Base-by-base conservation (phyloP, 2,113 vertebrate genomes). In the Gobiocypris rarus region DNA sequence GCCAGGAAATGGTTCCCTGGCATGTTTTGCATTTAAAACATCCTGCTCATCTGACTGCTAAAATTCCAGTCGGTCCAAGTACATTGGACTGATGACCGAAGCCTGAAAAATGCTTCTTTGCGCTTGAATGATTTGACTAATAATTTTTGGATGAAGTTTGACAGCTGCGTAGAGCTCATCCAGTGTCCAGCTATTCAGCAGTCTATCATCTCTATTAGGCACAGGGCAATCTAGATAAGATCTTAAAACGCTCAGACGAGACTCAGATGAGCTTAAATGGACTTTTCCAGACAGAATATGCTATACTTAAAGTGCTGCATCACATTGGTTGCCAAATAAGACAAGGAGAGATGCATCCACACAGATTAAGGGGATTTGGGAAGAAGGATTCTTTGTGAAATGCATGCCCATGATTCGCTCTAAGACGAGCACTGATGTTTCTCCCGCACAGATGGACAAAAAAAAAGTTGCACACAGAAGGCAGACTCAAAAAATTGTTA, bases 81-180 rank as follows among this genome's bases (percentile, higher is more conserved):
- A 70, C 84, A 87, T 87, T 81, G 85, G 81, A 69, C 80, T 87
- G 86, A 86, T 87, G 86, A 79, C 77, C 73, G 61, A 75, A 77
- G 74, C 71, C 73, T 87, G 87, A 85, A 83, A 87, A 86, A 84
- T 43, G 75, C 50, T 83, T 5, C 70, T 81, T 83, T 83, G 81
- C 28, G 78, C 79, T 84, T 82, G 85, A 87, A 75, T 87, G 89
- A 84, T 75, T 87, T 87, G 84, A 89, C 78, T 88, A 89, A 90
- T 90, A 45, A 85, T 88, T 88, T 88, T 76, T 69, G 80, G 59
- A 90, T 89, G 76, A 82, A 76, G 67, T 87, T 82, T 90, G 89
- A 90, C 89, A 89, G 84, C 80, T 80, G 52, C 41, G 38, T 43
- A 78, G 84, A 82, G 81, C 71, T 81, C 54, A 77, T 84, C 87